Conservation (phyloP, 1,140 invertebrate species). For the Pogonomyrmex barbatus region DNA sequence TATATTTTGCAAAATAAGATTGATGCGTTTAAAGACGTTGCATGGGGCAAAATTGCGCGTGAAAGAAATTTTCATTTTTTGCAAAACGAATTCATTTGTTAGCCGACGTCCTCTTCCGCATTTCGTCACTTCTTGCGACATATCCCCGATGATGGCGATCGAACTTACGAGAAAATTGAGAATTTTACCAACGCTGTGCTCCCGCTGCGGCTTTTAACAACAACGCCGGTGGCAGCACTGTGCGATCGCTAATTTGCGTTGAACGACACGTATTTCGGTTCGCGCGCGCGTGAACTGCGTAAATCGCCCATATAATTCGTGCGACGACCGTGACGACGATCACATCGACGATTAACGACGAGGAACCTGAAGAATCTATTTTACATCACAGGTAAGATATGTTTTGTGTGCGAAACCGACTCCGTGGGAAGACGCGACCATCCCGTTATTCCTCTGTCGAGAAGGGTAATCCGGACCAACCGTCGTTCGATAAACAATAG, state of each 20-base stretch:
- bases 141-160: background rate
- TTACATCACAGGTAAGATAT: slow-evolving; percentile 29
- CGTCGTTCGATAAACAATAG: slow-evolving; percentile 37
- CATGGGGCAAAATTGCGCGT: too few species aligned
- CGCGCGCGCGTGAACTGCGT: slow-evolving; percentile 76
- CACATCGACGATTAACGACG: background rate
- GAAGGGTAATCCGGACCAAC: background rate
- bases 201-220: slow-evolving; percentile 3
- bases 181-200: slow-evolving; percentile 27
- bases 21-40: too few species aligned
- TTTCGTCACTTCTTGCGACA: too few species aligned
- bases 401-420: background rate
- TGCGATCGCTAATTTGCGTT: slow-evolving; percentile 76
- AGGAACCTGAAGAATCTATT: background rate
- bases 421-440: background rate
- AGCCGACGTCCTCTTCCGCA: too few species aligned
- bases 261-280: slow-evolving; percentile 77
- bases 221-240: slow-evolving; percentile 76
- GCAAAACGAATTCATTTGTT: background rate
- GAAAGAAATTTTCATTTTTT: background rate
- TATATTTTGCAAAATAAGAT: too few species aligned
- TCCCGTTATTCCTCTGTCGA: background rate
- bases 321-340: background rate
- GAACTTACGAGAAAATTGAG: background rate
- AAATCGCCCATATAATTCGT: slow-evolving; percentile 65